A percentile compares a stretch with the other conserved stretches of the same genome.
Evolutionary conservation across 2,888 invertebrate genomes (phyloP).

Genomic region (Athalia rosae): DNA sequence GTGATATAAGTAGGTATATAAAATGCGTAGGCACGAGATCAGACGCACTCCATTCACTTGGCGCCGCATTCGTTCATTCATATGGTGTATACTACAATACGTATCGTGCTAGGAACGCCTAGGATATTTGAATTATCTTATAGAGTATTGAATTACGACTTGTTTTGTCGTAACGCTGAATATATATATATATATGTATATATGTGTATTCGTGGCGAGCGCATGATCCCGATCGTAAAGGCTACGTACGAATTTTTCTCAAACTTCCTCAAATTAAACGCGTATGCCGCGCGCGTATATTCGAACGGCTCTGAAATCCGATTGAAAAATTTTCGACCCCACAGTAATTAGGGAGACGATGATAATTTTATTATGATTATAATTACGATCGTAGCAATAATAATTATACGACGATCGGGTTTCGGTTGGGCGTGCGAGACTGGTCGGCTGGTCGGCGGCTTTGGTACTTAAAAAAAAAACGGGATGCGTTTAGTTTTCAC

Average conservation of each 20-base stretch:
- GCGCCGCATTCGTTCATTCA: constrained; percentile 73
- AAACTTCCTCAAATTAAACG: too few species aligned
- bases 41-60: constrained; percentile 73
- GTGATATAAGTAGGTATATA: constrained; percentile 44
- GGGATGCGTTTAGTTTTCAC: constrained; percentile 41
- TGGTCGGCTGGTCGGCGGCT: constrained; percentile 21
- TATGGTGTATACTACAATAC: not conserved
- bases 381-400: not conserved
- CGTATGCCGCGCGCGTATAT: too few species aligned
- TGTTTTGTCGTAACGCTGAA: not conserved
- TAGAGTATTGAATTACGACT: not conserved
- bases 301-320: too few species aligned
- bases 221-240: too few species aligned
- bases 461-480: constrained; percentile 30
- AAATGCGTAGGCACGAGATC: constrained; percentile 65
- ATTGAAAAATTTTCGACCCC: too few species aligned
- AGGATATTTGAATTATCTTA: constrained; percentile 13
- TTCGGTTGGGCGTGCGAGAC: constrained; percentile 11
- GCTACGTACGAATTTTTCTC: too few species aligned
- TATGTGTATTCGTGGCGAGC: too few species aligned
- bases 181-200: too few species aligned
- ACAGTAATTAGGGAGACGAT: too few species aligned
- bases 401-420: not conserved
- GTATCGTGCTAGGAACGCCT: not conserved
- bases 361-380: too few species aligned